Conservation (phyloP, 2,888 invertebrate species). For the Dysmachus trigonus region DNA sequence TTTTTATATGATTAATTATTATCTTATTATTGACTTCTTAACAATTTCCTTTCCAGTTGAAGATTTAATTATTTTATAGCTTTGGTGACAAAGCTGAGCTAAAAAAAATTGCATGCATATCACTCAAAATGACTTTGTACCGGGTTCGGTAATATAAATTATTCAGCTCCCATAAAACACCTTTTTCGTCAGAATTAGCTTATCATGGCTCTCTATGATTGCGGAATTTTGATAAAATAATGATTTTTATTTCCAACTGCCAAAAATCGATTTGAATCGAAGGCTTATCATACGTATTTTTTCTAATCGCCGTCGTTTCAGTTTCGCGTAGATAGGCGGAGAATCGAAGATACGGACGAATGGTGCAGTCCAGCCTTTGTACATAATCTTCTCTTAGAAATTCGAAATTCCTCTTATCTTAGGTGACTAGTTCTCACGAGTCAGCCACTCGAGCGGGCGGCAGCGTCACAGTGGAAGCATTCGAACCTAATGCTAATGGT, state of each 20-base stretch:
- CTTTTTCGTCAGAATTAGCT: not conserved
- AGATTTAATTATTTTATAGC: too few relatives aligned
- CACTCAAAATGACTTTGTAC: too few relatives aligned
- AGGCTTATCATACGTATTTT: not conserved
- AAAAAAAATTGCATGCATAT: not conserved
- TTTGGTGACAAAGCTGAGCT: not conserved
- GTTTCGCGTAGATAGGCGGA: not conserved
- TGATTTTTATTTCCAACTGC: not conserved
- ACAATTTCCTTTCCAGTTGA: not conserved
- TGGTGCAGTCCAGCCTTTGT: not conserved
- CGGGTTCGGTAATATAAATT: not conserved
- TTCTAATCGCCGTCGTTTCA: not conserved
- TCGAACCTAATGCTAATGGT: not conserved
- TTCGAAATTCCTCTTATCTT: not conserved
- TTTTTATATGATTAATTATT: not conserved
- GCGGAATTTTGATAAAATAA: not conserved
- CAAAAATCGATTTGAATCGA: not conserved
- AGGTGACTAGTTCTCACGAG: not conserved
- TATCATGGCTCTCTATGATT: not conserved
- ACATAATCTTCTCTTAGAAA: not conserved
- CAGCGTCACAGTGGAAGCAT: not conserved
- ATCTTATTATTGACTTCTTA: not conserved
- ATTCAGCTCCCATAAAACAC: not conserved
- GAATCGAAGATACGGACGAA: not conserved
- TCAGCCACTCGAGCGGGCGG: not conserved